Conservation (phyloP, 2,797 vertebrate genomes). For the Denticeps clupeoides region DNA sequence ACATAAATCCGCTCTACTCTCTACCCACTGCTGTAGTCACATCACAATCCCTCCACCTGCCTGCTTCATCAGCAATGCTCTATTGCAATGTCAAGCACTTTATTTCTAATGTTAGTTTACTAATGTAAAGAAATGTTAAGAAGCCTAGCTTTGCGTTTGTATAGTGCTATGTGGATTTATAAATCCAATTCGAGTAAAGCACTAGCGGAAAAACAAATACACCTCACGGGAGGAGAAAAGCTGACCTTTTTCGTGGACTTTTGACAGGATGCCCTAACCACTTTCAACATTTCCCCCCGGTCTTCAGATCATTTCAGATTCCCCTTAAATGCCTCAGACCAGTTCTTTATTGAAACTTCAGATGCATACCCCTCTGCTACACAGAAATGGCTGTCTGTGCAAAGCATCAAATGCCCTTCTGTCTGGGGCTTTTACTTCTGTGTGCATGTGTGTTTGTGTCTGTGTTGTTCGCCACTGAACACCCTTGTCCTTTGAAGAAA, state of each 20-base stretch:
- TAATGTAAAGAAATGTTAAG: too few species aligned
- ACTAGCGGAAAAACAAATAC: too few species aligned
- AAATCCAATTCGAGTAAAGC: too few species aligned
- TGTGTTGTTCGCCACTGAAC: too few species aligned
- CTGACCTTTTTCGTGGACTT: neutral
- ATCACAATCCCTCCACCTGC: neutral
- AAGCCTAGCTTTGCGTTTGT: too few species aligned
- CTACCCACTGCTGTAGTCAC: neutral
- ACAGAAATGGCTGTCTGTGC: neutral
- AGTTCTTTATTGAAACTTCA: neutral
- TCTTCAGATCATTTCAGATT: neutral
- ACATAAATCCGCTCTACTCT: neutral
- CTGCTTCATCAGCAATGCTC: too few species aligned
- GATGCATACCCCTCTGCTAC: neutral
- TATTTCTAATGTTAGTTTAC: too few species aligned
- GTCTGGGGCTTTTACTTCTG: neutral
- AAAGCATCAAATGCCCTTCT: neutral
- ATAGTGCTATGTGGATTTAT: too few species aligned
- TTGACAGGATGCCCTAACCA: neutral
- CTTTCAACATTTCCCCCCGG: neutral
- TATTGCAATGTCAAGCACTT: too few species aligned
- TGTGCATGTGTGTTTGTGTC: too few species aligned
- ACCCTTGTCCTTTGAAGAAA: too few species aligned
- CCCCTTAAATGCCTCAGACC: neutral
- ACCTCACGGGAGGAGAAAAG: neutral